These are phyloP conservation scores for Probosciger aterrimus DNA, from an alignment of 2,113 vertebrate species.

Conservation along the genomic window DNA sequence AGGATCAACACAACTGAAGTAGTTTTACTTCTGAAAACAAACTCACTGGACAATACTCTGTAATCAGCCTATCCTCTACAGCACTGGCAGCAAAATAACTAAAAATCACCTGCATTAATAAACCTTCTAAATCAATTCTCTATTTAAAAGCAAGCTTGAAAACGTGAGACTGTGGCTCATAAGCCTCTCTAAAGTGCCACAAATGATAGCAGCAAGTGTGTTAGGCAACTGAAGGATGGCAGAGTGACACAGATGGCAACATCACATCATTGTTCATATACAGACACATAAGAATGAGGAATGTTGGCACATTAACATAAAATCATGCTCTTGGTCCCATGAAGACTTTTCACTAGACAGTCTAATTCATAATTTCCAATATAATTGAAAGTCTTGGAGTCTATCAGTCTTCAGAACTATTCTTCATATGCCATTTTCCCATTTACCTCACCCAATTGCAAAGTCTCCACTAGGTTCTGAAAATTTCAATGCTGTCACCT, in stretches of 20 bases:
- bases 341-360: not conserved
- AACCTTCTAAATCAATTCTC: not conserved
- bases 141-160: not conserved
- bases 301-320: not conserved
- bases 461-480: not conserved
- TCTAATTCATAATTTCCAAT: not conserved
- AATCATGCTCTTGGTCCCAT: rapidly evolving
- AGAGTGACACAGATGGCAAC: not conserved
- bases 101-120: not conserved
- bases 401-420: not conserved
- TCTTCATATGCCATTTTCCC: not conserved
- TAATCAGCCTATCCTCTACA: not conserved
- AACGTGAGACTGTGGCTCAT: not conserved
- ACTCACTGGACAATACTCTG: not conserved
- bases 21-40: not conserved
- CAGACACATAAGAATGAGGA: not conserved
- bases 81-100: not conserved
- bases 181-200: not conserved
- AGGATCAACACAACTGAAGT: not conserved
- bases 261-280: not conserved
- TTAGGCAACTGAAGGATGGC: not conserved
- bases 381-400: not conserved
- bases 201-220: not conserved
- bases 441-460: not conserved
- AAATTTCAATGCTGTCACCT: not conserved